Conservation (phyloP, 2,888 invertebrate genomes). For the Megastigmus dorsalis region DNA sequence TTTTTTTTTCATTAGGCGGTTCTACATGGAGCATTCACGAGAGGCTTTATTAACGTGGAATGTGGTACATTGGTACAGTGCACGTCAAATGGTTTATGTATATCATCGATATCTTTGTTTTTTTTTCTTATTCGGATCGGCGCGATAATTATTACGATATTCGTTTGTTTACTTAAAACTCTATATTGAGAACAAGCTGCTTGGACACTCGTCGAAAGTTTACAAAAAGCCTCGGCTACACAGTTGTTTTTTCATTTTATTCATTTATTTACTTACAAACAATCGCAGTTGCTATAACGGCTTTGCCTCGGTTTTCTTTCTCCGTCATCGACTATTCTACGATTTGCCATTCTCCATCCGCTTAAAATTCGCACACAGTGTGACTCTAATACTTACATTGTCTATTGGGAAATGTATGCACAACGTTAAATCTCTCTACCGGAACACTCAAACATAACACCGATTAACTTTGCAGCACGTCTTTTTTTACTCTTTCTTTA, state of each 20-base stretch:
- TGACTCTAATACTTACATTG: constrained; percentile 22
- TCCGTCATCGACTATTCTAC: background rate
- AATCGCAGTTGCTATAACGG: background rate
- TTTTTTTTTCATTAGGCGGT: constrained; percentile 42
- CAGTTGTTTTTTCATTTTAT: background rate
- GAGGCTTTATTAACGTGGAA: constrained; percentile 47
- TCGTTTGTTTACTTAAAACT: constrained; percentile 18
- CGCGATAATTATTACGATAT: constrained; percentile 18
- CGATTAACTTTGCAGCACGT: constrained; percentile 61
- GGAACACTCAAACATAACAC: constrained; percentile 74
- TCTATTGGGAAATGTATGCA: constrained; percentile 59
- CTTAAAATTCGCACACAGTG: constrained; percentile 12
- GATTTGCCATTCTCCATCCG: background rate
- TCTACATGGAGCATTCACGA: constrained; percentile 46
- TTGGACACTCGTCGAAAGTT: constrained; percentile 47
- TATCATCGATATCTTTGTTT: background rate
- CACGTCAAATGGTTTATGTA: constrained; percentile 35
- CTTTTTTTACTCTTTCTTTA: constrained; percentile 49
- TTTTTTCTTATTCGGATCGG: background rate
- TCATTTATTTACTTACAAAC: constrained; percentile 17
- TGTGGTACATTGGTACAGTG: constrained; percentile 53
- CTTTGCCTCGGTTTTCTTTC: background rate
- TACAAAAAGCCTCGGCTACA: constrained; percentile 49
- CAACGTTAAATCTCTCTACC: constrained; percentile 72
- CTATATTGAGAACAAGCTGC: constrained; percentile 25